Evolutionary conservation across 2,888 invertebrate species (phyloP).

Genomic region (Leptinotarsa peninsularis): DNA sequence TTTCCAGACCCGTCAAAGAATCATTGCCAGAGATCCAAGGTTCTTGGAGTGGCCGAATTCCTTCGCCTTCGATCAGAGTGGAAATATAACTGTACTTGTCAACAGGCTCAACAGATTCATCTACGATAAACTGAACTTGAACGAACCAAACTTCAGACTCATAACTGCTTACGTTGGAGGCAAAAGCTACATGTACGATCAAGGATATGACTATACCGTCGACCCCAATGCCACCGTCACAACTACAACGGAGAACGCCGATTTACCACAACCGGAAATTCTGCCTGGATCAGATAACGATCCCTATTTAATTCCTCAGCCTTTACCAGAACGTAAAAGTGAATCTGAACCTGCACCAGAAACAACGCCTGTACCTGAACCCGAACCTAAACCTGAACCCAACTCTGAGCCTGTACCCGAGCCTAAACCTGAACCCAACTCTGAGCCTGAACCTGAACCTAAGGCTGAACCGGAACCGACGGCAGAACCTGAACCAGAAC

Average conservation of each 20-base stretch:
- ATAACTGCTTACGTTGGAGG: conserved; percentile 72
- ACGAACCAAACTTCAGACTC: conserved; percentile 76
- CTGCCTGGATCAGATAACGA: conserved; percentile 45
- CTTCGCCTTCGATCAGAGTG: conserved; percentile 75
- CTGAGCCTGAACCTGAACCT: conserved; percentile 24
- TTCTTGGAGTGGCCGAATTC: conserved; percentile 81
- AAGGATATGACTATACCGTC: conserved; percentile 50
- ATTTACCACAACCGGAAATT: conserved; percentile 34
- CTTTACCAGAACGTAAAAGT: conserved; percentile 38
- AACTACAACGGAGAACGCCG: conserved; percentile 28
- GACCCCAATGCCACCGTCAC: conserved; percentile 30
- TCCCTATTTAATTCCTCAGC: conserved; percentile 45
- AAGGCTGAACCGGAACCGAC: conserved; percentile 10
- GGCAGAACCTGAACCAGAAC: conserved; percentile 22
- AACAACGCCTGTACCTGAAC: conserved; percentile 33
- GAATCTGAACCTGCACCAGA: conserved; percentile 14
- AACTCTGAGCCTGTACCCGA: conserved; percentile 18
- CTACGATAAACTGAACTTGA: conserved; percentile 71
- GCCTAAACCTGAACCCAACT: conserved; percentile 19
- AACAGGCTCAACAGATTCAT: conserved; percentile 78
- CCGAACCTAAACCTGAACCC: conserved; percentile 36
- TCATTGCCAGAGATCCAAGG: conserved; percentile 75
- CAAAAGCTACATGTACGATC: conserved; percentile 74
- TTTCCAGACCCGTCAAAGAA: conserved; percentile 72
- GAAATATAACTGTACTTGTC: conserved; percentile 76